A percentile compares a stretch with the other conserved stretches of the same genome.
phyloP scores from a whole-genome alignment of 2,888 invertebrate species.

The Andricus quercusramuli region DNA sequence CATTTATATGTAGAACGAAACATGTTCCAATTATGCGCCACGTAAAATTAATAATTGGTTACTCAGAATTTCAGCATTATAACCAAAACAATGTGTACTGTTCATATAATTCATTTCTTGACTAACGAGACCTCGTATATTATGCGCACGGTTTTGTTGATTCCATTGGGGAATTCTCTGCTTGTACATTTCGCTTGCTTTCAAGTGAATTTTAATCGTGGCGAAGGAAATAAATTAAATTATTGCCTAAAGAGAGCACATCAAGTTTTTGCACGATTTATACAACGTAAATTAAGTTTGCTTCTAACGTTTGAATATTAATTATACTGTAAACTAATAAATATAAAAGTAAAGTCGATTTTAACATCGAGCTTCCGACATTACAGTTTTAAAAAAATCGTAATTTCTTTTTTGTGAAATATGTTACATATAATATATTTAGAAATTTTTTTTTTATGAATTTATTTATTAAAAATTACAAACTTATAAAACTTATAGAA shows the following conservation, averaged over 20 bases:
- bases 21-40: conserved; percentile 11
- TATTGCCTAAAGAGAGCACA: conserved; percentile 2
- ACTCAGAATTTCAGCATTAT: conserved; percentile 34
- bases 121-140: conserved; percentile 40
- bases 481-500: too few species aligned
- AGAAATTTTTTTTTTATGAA: too few species aligned
- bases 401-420: too few species aligned
- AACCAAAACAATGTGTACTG: conserved; percentile 37
- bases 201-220: conserved; percentile 31
- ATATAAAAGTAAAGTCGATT: too few species aligned
- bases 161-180: conserved; percentile 31
- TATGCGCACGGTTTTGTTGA: conserved; percentile 24
- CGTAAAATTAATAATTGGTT: conserved; percentile 33
- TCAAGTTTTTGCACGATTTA: background rate
- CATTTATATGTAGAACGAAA: background rate
- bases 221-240: background rate
- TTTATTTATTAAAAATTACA: too few species aligned
- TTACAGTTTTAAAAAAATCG: too few species aligned
- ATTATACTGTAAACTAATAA: background rate
- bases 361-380: too few species aligned
- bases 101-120: conserved; percentile 39
- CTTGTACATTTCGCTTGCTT: conserved; percentile 26
- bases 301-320: background rate
- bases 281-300: background rate
- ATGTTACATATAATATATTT: too few species aligned